Percentiles rank a stretch among this genome's conserved stretches.
phyloP scores from a whole-genome alignment of 2,113 vertebrate genomes.

The Ophiodon elongatus region DNA sequence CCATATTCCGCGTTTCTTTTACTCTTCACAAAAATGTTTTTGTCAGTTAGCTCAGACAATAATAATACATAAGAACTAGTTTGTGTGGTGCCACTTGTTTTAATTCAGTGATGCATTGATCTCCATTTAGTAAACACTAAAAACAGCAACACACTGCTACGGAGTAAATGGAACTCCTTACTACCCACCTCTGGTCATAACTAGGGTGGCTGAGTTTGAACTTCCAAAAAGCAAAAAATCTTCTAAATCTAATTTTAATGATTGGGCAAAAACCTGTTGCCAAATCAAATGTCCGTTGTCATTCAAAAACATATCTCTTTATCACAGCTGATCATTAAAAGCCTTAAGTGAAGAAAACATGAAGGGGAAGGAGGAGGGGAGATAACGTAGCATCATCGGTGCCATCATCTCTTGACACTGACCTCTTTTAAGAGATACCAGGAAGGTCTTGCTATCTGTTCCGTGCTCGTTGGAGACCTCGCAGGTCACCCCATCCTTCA shows the following conservation, averaged over 20 bases:
- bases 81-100: not conserved
- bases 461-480: conserved; percentile 83
- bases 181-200: not conserved
- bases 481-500: conserved; percentile 83
- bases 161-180: not conserved
- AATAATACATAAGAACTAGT: not conserved
- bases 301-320: not conserved
- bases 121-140: not conserved
- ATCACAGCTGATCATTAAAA: not conserved
- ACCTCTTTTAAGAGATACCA: conserved; percentile 76
- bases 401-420: conserved; percentile 27
- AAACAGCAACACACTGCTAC: not conserved
- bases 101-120: not conserved
- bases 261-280: too few relatives aligned
- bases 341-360: not conserved
- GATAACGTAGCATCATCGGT: not conserved
- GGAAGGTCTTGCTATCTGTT: conserved; percentile 65
- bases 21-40: not conserved
- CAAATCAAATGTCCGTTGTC: not conserved
- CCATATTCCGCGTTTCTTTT: not conserved
- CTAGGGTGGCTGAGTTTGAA: not conserved
- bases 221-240: not conserved
- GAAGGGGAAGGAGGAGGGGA: not conserved
- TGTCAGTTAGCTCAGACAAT: not conserved
- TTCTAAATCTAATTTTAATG: not conserved